A percentile compares a stretch with the other conserved stretches of the same genome.
Conservation (phyloP, 2,888 invertebrate species). For the Drosophila atroscutellata region DNA sequence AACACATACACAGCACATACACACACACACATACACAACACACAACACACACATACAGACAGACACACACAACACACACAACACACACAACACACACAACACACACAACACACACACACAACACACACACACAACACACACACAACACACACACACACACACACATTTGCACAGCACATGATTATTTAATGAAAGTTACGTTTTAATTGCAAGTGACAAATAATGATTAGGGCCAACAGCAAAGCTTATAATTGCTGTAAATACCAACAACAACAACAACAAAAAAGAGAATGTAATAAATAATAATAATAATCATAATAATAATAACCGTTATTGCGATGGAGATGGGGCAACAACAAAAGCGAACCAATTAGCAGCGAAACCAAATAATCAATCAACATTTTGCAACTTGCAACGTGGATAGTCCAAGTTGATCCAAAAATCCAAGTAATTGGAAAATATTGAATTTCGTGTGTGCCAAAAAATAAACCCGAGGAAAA, state of each 20-base stretch:
- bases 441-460: neutral
- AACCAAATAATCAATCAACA: neutral
- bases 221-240: slow-evolving; percentile 28
- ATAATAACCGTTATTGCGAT: neutral
- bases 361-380: neutral
- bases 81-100: too few relatives aligned
- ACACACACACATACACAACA: neutral
- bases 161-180: slow-evolving; percentile 31
- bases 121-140: neutral
- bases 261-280: neutral
- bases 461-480: neutral
- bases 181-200: slow-evolving; percentile 57
- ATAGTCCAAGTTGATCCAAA: neutral
- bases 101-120: too few relatives aligned
- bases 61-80: neutral
- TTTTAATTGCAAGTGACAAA: slow-evolving; percentile 55
- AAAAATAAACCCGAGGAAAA: neutral
- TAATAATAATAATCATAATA: neutral
- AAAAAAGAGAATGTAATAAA: neutral
- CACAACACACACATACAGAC: neutral
- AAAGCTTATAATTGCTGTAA: neutral
- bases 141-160: neutral
- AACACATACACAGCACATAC: neutral
- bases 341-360: neutral
- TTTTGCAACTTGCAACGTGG: neutral